Percentiles rank a stretch among this genome's conserved stretches.
Conservation (phyloP, 2,113 vertebrate genomes). For the Reinhardtius hippoglossoides region DNA sequence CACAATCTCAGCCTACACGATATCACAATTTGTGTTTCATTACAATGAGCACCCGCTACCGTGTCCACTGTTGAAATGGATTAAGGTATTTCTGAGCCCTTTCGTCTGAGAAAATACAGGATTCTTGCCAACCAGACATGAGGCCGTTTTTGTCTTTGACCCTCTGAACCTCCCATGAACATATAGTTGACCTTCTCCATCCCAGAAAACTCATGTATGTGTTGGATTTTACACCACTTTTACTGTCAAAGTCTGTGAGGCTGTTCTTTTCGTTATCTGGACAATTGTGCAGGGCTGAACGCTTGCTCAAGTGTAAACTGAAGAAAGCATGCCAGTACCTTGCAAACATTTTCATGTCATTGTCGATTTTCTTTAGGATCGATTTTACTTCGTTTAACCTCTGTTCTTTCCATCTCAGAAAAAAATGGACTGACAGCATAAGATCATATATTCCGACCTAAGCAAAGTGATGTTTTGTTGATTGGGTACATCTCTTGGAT, state of each 20-base stretch:
- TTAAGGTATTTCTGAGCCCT: conserved; percentile 70
- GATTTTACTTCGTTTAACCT: conserved; percentile 61
- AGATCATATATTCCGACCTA: conserved; percentile 66
- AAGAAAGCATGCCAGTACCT: conserved; percentile 71
- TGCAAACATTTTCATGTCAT: conserved; percentile 66
- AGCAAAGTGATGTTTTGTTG: conserved; percentile 69
- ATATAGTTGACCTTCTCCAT: conserved; percentile 75
- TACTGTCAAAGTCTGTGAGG: conserved; percentile 65
- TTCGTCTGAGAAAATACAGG: conserved; percentile 65
- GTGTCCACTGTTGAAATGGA: conserved; percentile 74
- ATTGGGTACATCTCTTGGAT: conserved; percentile 70
- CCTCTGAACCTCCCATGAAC: conserved; percentile 78
- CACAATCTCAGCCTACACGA: conserved; percentile 55
- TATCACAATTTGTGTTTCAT: conserved; percentile 59
- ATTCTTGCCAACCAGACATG: conserved; percentile 71
- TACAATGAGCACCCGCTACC: conserved; percentile 60
- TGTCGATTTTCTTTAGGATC: conserved; percentile 55
- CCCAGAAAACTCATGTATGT: conserved; percentile 71
- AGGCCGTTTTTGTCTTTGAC: conserved; percentile 69
- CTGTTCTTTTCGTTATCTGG: conserved; percentile 68
- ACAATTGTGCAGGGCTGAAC: conserved; percentile 68
- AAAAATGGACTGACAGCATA: conserved; percentile 84
- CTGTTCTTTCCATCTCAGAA: conserved; percentile 72
- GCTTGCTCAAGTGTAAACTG: conserved; percentile 69
- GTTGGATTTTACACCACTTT: conserved; percentile 68